Conservation (phyloP, 2,888 invertebrate genomes). For the Gnatocerus cornutus region DNA sequence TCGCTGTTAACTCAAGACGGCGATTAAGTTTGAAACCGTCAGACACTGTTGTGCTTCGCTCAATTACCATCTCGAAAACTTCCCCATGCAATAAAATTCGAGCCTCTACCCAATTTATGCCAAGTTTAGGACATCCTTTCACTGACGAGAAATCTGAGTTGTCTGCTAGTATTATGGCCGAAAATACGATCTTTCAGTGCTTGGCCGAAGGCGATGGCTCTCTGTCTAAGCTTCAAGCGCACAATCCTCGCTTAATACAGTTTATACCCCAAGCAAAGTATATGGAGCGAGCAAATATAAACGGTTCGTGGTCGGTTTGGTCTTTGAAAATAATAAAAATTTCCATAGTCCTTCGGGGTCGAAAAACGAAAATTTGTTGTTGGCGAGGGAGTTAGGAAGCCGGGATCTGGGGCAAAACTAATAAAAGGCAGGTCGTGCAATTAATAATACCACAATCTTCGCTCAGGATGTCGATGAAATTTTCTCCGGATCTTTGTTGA, state of each 20-base stretch:
- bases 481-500: neutral
- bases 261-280: neutral
- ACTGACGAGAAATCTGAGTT: slow-evolving; percentile 3
- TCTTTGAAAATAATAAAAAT: slow-evolving; percentile 8
- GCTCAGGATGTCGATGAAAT: neutral
- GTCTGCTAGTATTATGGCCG: neutral
- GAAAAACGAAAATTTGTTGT: neutral
- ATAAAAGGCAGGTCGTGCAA: neutral
- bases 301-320: slow-evolving; percentile 5
- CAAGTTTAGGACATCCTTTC: slow-evolving; percentile 11
- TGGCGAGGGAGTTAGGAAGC: slow-evolving; percentile 7
- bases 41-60: slow-evolving; percentile 21
- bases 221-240: slow-evolving; percentile 10
- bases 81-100: slow-evolving; percentile 29
- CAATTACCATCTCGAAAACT: slow-evolving; percentile 23
- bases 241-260: slow-evolving; percentile 22
- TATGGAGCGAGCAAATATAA: slow-evolving; percentile 19
- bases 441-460: too few relatives aligned
- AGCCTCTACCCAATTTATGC: slow-evolving; percentile 17
- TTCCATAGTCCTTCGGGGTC: slow-evolving; percentile 7
- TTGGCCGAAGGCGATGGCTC: slow-evolving; percentile 1
- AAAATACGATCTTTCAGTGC: slow-evolving; percentile 3
- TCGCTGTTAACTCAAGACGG: neutral
- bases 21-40: slow-evolving; percentile 20
- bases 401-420: neutral